These are phyloP conservation scores for Micromesistius poutassou DNA, from an alignment of 2,797 vertebrate genomes.

Conservation along the genomic window DNA sequence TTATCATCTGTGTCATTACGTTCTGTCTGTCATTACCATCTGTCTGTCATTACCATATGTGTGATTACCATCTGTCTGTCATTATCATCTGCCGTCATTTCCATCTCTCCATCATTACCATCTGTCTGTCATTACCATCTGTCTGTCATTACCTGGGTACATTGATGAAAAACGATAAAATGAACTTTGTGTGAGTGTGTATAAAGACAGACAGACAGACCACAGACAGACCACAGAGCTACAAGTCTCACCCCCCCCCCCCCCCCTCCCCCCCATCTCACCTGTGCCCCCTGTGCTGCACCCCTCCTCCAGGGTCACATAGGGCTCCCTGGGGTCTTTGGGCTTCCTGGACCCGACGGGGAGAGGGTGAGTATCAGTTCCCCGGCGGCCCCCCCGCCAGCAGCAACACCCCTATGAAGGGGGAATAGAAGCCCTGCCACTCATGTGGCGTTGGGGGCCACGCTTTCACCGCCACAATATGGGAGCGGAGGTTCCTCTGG, in stretches of 20 bases:
- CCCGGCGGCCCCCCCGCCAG: background rate
- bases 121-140: background rate
- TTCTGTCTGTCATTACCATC: too few relatives aligned
- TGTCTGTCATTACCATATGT: conserved; percentile 26
- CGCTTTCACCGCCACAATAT: conserved; percentile 21
- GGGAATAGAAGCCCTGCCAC: conserved; percentile 30
- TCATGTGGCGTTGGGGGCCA: conserved; percentile 28
- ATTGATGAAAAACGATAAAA: background rate
- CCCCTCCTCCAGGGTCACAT: conserved; percentile 81
- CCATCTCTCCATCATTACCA: background rate
- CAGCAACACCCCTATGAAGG: conserved; percentile 10
- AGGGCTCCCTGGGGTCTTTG: conserved; percentile 86
- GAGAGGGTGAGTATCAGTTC: conserved; percentile 86
- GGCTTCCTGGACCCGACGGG: conserved; percentile 88
- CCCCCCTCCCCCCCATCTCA: conserved; percentile 27
- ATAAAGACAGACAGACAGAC: background rate
- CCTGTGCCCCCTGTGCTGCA: conserved; percentile 24
- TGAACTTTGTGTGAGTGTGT: background rate
- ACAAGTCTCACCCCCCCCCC: conserved; percentile 8
- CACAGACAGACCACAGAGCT: conserved; percentile 5
- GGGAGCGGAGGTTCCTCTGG: conserved; percentile 21
- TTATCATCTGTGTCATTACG: too few relatives aligned
- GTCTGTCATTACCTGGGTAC: background rate
- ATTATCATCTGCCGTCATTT: too few relatives aligned
- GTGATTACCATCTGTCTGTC: too few relatives aligned